These are phyloP conservation scores for Elephantulus edwardii DNA, from an alignment of 2,113 vertebrate genomes.

Conservation along the genomic window DNA sequence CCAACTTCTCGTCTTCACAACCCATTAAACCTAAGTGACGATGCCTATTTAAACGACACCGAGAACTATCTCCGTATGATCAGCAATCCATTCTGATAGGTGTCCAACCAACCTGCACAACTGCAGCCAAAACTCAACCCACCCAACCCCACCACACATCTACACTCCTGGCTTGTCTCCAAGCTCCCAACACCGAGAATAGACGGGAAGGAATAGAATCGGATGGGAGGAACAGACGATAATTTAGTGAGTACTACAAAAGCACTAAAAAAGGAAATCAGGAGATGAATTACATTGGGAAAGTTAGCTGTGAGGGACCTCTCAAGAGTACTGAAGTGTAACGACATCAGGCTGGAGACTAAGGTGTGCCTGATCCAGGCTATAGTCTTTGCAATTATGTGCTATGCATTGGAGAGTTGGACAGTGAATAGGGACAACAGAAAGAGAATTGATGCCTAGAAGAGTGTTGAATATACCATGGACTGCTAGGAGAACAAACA, in stretches of 20 bases:
- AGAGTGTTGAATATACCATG: too few relatives aligned
- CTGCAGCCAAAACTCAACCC: conserved; percentile 13
- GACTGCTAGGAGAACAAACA: too few relatives aligned
- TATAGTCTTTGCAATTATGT: too few relatives aligned
- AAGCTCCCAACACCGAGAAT: neutral
- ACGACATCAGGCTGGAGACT: too few relatives aligned
- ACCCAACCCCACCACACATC: neutral
- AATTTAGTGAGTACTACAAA: neutral
- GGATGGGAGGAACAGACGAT: neutral
- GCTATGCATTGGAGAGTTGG: too few relatives aligned
- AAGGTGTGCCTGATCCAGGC: too few relatives aligned
- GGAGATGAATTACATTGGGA: too few relatives aligned
- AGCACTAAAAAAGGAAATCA: too few relatives aligned
- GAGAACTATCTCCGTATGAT: neutral
- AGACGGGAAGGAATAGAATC: neutral
- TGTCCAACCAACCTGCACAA: neutral
- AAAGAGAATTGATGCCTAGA: too few relatives aligned
- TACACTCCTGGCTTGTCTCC: conserved; percentile 8
- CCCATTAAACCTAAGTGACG: neutral
- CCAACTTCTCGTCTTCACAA: neutral
- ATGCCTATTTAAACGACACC: conserved; percentile 26
- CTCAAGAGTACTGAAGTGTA: too few relatives aligned
- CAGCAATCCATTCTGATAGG: neutral
- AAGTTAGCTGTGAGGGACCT: too few relatives aligned
- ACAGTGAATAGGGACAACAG: too few relatives aligned